Evolutionary conservation across 2,113 vertebrate genomes (phyloP).

Genomic region (Gnathonemus echidnorhynchus): DNA sequence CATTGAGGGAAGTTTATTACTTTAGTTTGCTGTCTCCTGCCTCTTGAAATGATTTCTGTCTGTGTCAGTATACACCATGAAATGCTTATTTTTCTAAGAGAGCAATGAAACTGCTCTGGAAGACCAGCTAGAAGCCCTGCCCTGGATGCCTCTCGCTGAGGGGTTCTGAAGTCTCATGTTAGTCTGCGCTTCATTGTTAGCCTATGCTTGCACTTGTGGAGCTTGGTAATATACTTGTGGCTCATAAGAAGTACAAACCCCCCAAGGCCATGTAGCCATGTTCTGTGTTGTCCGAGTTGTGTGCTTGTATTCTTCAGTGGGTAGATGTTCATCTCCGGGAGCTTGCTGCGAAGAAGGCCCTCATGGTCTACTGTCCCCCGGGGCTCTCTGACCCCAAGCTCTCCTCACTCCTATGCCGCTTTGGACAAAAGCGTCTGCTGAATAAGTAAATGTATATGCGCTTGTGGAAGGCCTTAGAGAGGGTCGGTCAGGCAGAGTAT

Average conservation of each 20-base stretch:
- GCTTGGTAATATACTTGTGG: neutral
- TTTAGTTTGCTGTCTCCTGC: neutral
- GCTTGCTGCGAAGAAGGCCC: neutral
- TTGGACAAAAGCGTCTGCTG: neutral
- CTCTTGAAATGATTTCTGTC: neutral
- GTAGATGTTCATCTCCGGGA: neutral
- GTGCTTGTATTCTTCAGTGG: neutral
- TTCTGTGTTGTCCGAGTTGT: neutral
- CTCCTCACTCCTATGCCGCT: neutral
- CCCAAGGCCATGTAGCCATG: neutral
- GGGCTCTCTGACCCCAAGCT: neutral
- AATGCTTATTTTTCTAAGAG: neutral
- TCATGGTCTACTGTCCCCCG: neutral
- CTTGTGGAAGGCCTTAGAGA: neutral
- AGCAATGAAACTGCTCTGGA: neutral
- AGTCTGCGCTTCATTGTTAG: neutral
- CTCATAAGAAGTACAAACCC: neutral
- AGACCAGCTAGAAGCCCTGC: neutral
- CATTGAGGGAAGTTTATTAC: neutral
- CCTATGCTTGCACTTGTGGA: neutral
- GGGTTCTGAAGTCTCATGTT: neutral
- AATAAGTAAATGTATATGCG: neutral
- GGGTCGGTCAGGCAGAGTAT: neutral
- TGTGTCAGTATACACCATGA: neutral
- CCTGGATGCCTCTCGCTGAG: neutral